Conservation (phyloP, 2,113 vertebrate genomes). For the Hylia prasina region DNA sequence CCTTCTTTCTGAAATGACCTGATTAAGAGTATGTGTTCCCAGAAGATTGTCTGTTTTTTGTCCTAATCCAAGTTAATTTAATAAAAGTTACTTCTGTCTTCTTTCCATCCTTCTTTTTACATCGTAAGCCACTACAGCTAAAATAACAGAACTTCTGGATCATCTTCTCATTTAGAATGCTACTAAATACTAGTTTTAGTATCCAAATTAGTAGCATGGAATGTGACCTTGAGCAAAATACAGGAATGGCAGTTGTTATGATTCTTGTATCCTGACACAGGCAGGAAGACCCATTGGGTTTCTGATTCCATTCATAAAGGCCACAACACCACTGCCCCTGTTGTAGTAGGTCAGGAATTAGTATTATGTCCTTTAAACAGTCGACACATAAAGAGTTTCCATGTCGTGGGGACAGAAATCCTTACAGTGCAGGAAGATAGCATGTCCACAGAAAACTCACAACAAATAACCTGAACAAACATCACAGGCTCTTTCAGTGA, state of each 20-base stretch:
- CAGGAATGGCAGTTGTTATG: not conserved
- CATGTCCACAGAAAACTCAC: not conserved
- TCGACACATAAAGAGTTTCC: not conserved
- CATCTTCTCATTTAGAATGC: not conserved
- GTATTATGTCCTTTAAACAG: not conserved
- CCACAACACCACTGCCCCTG: not conserved
- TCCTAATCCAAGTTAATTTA: conserved; percentile 19
- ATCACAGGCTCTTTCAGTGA: not conserved
- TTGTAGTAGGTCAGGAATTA: not conserved
- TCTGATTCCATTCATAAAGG: not conserved
- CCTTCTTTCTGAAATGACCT: not conserved
- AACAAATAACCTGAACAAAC: not conserved
- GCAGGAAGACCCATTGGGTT: not conserved
- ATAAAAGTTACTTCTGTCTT: not conserved
- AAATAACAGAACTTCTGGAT: conserved; percentile 2
- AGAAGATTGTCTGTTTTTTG: conserved; percentile 4
- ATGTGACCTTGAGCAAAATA: not conserved
- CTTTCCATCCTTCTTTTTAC: not conserved
- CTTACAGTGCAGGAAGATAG: not conserved
- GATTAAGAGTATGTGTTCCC: not conserved
- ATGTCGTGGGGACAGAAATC: not conserved
- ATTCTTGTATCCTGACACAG: not conserved
- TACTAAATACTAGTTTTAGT: not conserved
- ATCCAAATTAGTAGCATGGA: not conserved
- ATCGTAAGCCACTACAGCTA: conserved; percentile 18